Base-by-base conservation (phyloP, 2,113 vertebrate species). In the Odocoileus virginianus region DNA sequence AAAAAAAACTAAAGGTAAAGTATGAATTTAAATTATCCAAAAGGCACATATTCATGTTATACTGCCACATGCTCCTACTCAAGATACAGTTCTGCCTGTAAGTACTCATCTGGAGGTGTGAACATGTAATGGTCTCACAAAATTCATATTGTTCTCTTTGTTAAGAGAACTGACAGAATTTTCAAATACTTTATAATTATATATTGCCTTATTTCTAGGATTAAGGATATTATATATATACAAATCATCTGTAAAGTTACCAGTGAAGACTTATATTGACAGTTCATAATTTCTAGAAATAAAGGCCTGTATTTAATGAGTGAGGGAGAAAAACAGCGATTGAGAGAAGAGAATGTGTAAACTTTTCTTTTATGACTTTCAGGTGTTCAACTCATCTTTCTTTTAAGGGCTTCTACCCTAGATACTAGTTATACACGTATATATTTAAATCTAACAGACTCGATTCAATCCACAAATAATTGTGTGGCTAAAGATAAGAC, bases 361-460 rank as follows among this genome's bases (percentile, higher is more conserved):
- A 67, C 16, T n/a, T 84, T 95, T 36, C 14, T 91, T 19, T 17
- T 17, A 33, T 45, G 7, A 61, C 7, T 87, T 82, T 76, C 21
- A 64, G 8, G 52, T 50, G 12, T 25, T n/a, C 15, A 25, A 1
- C 27, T 81, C 11, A 23, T 52, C 19, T 89, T 78, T 90, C 6
- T 60, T 84, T 15, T n/a, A 33, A 30, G 6, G 27, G 2, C 17
- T 23, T 76, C 28, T n/a, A 6, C 9, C 79, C 11, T 36, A 55
- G 12, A 85, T 40, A 1, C 5, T 36, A 55, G 5, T 15, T 33
- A 54, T 4, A n/a, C 11, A n/a, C 0, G 1, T 13, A 45, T 7
- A 16, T 79, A 30, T 25, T 33, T 50, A 60, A 89, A 67, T 83
- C 33, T 43, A 84, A 28, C 2, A 86, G 3, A 58, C 9, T 64